A percentile compares a stretch with the other conserved stretches of the same genome.
These are phyloP conservation scores for Oryzias curvinotus DNA, from an alignment of 2,113 vertebrate genomes.

Conservation along the genomic window DNA sequence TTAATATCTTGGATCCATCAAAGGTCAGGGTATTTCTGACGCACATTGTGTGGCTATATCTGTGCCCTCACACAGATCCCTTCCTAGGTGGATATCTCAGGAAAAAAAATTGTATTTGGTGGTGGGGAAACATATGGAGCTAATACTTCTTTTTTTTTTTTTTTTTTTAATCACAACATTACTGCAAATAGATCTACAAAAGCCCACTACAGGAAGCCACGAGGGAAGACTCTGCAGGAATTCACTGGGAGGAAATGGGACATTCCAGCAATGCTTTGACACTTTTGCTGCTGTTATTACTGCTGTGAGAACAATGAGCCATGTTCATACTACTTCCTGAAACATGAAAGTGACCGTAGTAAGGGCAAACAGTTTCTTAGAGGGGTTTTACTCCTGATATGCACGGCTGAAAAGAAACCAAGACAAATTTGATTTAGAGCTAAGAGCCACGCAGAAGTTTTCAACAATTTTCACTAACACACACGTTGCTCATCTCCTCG, in stretches of 20 bases:
- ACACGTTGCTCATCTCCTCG: constrained; percentile 44
- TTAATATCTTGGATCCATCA: constrained; percentile 39
- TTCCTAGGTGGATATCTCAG: constrained; percentile 28
- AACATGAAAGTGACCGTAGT: constrained; percentile 59
- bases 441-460: constrained; percentile 40
- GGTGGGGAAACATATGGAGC: constrained; percentile 53
- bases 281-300: constrained; percentile 67
- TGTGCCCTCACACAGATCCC: constrained; percentile 13
- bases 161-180: constrained; percentile 33
- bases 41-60: constrained; percentile 36
- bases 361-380: constrained; percentile 48
- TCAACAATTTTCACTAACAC: constrained; percentile 50
- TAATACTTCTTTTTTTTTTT: constrained; percentile 66
- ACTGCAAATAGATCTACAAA: constrained; percentile 59
- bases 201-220: constrained; percentile 63
- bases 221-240: constrained; percentile 55
- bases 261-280: constrained; percentile 72
- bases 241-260: constrained; percentile 66
- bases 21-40: constrained; percentile 11
- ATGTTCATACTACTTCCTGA: constrained; percentile 61
- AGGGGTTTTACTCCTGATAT: constrained; percentile 39
- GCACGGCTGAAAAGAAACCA: constrained; percentile 29
- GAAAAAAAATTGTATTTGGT: constrained; percentile 51
- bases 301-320: constrained; percentile 58
- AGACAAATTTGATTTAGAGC: constrained; percentile 51